phyloP scores from a whole-genome alignment of 2,113 vertebrate species.

The Oryzias celebensis region DNA sequence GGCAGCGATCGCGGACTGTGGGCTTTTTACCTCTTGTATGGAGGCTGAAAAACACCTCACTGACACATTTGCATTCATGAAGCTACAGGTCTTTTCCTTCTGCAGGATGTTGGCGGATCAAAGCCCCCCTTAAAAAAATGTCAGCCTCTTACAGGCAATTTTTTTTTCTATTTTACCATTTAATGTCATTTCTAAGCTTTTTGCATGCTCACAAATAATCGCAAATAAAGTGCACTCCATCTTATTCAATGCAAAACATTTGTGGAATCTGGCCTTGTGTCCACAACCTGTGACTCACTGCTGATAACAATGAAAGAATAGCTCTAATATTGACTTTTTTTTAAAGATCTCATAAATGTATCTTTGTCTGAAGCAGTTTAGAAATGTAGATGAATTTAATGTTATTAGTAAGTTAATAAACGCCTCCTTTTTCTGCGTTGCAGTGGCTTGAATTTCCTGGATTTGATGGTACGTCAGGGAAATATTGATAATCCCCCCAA shows the following conservation, averaged over 20 bases:
- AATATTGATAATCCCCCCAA: constrained; percentile 97
- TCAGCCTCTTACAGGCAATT: constrained; percentile 3
- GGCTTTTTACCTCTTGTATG: background rate
- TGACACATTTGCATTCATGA: constrained; percentile 25
- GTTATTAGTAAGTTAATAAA: constrained; percentile 4
- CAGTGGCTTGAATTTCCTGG: constrained; percentile 97
- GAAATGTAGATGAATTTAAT: constrained; percentile 2
- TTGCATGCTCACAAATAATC: constrained; percentile 1
- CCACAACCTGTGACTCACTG: constrained; percentile 39
- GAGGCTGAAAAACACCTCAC: background rate
- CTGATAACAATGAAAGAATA: constrained; percentile 22
- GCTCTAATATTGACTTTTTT: constrained; percentile 1
- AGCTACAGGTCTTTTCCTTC: constrained; percentile 59
- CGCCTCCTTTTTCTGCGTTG: constrained; percentile 29
- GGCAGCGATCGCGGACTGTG: background rate
- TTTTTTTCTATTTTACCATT: background rate
- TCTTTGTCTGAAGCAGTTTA: constrained; percentile 1
- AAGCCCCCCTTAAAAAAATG: constrained; percentile 8
- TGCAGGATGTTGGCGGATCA: constrained; percentile 14
- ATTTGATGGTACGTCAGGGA: constrained; percentile 97
- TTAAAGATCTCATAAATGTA: constrained; percentile 6
- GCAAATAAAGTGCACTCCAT: constrained; percentile 20
- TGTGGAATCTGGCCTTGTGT: constrained; percentile 34
- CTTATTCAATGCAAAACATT: constrained; percentile 9
- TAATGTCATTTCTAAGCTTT: background rate